Base-by-base conservation (phyloP, 1,140 invertebrate species). In the Solenopsis invicta region DNA sequence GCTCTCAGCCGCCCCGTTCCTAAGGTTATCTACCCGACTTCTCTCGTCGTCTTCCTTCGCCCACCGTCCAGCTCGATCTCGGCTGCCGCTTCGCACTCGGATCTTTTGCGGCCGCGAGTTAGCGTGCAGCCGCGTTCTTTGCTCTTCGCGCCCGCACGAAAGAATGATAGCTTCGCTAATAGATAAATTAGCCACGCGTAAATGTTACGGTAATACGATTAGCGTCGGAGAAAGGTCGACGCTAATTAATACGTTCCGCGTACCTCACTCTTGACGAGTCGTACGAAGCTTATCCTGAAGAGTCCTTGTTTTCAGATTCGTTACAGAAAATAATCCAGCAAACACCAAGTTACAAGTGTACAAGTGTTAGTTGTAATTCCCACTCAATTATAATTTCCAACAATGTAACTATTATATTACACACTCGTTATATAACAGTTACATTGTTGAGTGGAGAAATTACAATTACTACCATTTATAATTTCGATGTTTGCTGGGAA, bases 101-200 rank as follows among this genome's bases (percentile, higher is more conserved):
- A 74, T 74, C 81, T 87, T 87, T 85, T 21, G 52, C 67, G 56
- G 50, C 66, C 77, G 16, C 45, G 18, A 24, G 48, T 66, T 78
- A 67, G 54, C 50, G 66, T 29, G 66, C 34, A 6, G 50, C 52
- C 48, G 50, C 18, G n/a, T 54, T 48, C 80, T 37, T 18, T 24
- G 2, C 18, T 75, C 54, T 34, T 75, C 86, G 54, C 52, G 37
- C 21, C 62, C n/a, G 13, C 50, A 24, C 24, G 37, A 29, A 71
- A 72, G 72, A 85, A 87, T 50, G 80, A 82, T 82, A 82, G 59
- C 61, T 45, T 52, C 56, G 82, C 82, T 85, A 82, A 82, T 74
- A 61, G 54, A 24, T 37, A 29, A 24, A 75, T 84, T 74, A 84
- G 54, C 29, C 41, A 34, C 54, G 69, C 80, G 24, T 59, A 54